Base-by-base conservation (phyloP, 1,140 invertebrate species). In the Hycleus phaleratus region DNA sequence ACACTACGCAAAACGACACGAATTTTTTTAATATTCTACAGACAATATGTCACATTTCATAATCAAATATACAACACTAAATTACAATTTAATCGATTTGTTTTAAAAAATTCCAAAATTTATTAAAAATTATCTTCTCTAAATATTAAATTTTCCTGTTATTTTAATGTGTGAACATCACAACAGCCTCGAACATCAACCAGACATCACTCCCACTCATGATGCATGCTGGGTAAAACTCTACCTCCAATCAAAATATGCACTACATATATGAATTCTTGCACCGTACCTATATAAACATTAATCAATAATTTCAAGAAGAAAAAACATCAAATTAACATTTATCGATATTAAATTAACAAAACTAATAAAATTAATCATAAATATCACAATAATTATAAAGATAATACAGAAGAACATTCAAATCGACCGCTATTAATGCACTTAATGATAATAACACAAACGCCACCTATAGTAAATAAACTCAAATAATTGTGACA, bases 161-260 rank as follows among this genome's bases (percentile, higher is more conserved):
- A 7, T 47, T 12, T 47, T 38, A 38, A 24, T 39, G 44, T 39
- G 46, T 24, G 45, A 43, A 40, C 52, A 42, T 11, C 9, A 46
- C 45, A 26, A 39, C 60, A 51, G 11, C 26, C 46, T 56, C 58
- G 32, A 39, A 48, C 53, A 61, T 46, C 51, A 58, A 45, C 51
- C 48, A 60, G 39, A 58, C 56, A 64, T 64, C 59, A 64, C 62
- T 64, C 62, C 62, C 62, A 64, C 62, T 58, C 59, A 64, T 57
- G 48, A 47, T 64, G 62, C 59, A 61, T 64, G 55, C 54, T 58
- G 62, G 62, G 62, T 61, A 61, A 60, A 56, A 52, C 18, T 44
- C 43, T 12, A 44, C n/a, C 9, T 32, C 32, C 32, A 32, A 32
- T 32, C 32, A 32, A 5, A 44, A 24, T 24, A 11, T 12, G 9